A percentile compares a stretch with the other conserved stretches of the same genome.
Evolutionary conservation across 2,888 invertebrate genomes (phyloP).

Genomic region (Heterodera filipjevi): DNA sequence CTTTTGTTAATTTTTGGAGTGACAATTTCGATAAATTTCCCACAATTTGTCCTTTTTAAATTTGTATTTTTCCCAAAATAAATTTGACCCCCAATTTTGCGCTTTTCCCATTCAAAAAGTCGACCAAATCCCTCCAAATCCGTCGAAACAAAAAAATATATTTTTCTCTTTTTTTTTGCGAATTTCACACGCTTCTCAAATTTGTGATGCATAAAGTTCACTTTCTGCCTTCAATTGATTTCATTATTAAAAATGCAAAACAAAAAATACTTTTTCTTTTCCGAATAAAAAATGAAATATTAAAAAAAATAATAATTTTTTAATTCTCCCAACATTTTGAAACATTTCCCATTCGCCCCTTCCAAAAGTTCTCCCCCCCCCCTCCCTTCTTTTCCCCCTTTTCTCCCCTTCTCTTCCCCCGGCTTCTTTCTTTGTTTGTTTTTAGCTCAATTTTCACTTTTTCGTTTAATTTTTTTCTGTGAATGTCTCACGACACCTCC

Average conservation of each 20-base stretch:
- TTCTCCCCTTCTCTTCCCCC: neutral
- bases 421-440: neutral
- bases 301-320: neutral
- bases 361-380: neutral
- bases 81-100: neutral
- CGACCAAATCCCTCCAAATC: neutral
- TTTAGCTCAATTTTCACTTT: constrained; percentile 6
- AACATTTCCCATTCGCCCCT: neutral
- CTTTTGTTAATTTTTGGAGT: neutral
- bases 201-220: neutral
- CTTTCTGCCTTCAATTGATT: neutral
- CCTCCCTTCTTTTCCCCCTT: neutral
- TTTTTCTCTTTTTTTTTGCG: neutral
- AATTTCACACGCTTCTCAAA: neutral
- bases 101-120: neutral
- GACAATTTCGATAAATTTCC: neutral
- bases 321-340: neutral
- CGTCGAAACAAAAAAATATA: neutral
- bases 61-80: neutral
- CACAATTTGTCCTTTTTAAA: neutral
- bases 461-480: neutral
- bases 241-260: neutral
- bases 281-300: neutral
- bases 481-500: neutral
- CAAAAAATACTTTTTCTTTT: neutral